Conservation (phyloP, 2,113 vertebrate species). For the Hymenochirus boettgeri region DNA sequence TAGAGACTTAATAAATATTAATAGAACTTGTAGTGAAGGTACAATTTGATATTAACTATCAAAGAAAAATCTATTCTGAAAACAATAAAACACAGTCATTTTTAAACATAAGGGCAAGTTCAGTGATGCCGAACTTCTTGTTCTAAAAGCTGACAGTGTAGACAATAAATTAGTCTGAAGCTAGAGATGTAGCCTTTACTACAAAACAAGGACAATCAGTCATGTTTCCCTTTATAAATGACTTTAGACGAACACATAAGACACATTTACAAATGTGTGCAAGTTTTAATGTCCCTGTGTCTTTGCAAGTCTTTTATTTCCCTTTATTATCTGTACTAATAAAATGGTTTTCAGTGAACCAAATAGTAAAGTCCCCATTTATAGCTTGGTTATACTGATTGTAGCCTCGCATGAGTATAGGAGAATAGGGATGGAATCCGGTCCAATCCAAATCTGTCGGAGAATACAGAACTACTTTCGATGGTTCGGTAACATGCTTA, state of each 20-base stretch:
- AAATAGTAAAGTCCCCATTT: too few relatives aligned
- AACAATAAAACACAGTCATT: conserved; percentile 22
- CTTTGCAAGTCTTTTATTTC: too few relatives aligned
- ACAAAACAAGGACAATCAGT: conserved; percentile 19
- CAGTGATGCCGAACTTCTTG: conserved; percentile 34
- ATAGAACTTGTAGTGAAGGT: conserved; percentile 5
- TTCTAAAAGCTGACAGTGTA: conserved; percentile 30
- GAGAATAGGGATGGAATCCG: too few relatives aligned
- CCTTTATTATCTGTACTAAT: too few relatives aligned
- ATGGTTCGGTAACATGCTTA: too few relatives aligned
- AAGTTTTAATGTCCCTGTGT: conserved; percentile 13
- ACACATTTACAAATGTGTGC: conserved; percentile 12
- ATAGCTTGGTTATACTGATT: too few relatives aligned
- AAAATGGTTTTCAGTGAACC: too few relatives aligned
- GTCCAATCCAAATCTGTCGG: too few relatives aligned
- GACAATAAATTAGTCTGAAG: conserved; percentile 39
- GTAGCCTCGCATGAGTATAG: too few relatives aligned
- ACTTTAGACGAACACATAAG: background rate
- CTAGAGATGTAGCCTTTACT: conserved; percentile 15
- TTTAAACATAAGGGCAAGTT: conserved; percentile 1
- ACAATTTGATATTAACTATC: conserved; percentile 3
- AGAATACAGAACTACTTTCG: too few relatives aligned
- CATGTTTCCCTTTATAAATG: conserved; percentile 10
- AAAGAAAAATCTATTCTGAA: conserved; percentile 31
- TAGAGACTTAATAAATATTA: conserved; percentile 34